Conservation (phyloP, 1,140 invertebrate species). For the Drosophila trapezifrons region DNA sequence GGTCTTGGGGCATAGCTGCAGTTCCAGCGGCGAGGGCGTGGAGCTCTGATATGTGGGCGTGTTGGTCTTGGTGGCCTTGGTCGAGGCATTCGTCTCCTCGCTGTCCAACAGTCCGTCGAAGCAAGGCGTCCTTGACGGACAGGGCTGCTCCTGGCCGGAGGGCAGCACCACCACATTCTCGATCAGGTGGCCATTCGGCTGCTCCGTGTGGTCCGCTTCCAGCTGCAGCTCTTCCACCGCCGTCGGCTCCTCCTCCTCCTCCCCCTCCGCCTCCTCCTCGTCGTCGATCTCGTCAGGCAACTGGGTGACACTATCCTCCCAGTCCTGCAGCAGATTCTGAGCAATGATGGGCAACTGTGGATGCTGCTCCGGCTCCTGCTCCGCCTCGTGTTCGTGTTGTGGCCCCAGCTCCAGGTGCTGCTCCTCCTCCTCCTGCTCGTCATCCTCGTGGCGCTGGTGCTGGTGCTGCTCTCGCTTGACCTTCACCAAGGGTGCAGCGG, state of each 20-base stretch:
- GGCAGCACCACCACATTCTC: conserved; percentile 64
- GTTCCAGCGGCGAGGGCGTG: conserved; percentile 59
- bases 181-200: conserved; percentile 32
- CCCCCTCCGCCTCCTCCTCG: conserved; percentile 17
- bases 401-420: conserved; percentile 15
- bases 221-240: conserved; percentile 13
- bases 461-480: conserved; percentile 75
- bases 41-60: conserved; percentile 78
- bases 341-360: conserved; percentile 17
- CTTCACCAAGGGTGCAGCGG: conserved; percentile 68
- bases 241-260: conserved; percentile 2
- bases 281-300: conserved; percentile 37
- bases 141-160: conserved; percentile 23
- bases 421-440: conserved; percentile 4
- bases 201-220: conserved; percentile 1
- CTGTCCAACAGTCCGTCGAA: conserved; percentile 69
- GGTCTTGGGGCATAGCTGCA: conserved; percentile 79
- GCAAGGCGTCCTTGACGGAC: conserved; percentile 10
- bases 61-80: conserved; percentile 72
- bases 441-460: conserved; percentile 44
- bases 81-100: conserved; percentile 67
- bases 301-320: conserved; percentile 43
- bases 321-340: conserved; percentile 31
- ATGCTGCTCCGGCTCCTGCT: conserved; percentile 14
- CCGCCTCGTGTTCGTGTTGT: conserved; percentile 6